Base-by-base conservation (phyloP, 92 coral and sea anemone genomes). In the Epizoanthus ramosus region DNA sequence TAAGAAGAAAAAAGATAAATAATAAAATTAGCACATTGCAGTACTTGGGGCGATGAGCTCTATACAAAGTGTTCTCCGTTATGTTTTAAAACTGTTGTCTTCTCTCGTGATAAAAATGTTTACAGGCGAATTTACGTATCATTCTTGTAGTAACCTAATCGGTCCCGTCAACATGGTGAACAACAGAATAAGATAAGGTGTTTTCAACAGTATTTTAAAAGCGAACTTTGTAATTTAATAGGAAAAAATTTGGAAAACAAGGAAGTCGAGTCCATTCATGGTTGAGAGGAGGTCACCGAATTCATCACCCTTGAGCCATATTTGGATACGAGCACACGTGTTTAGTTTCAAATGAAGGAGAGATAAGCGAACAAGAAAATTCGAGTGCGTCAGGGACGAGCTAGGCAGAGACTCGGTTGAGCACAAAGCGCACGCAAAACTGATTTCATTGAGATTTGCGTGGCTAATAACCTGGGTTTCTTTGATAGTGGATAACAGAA, bases 331-430 rank as follows among this genome's bases (percentile, higher is more conserved):
- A 72, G 18, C 8, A 31, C 41, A 41, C 22, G 57, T 60, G 54
- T 41, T 58, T 19, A 21, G 69, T 19, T 24, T 60, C 70, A 76
- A 31, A 21, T 19, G 64, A 19, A 13, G 12, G 57, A 17, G 59
- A 35, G n/a, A 63, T 22, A 53, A 50, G 33, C 52, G 71, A 77
- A 77, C 82, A 77, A 63, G 82, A 77, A 77, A 60, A 60, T 77
- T 61, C 82, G 70, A 61, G 82, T 75, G 68, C 35, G 45, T 50
- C 24, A 6, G 68, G 37, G 0, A 54, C 10, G 67, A 37, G 28
- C 0, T 28, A 28, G 31, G 23, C 57, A 3, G 22, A 6, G 60
- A 57, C 8, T 18, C 16, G 31, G 5, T n/a, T 47, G 17, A 56
- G 39, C 50, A 3, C 19, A 37, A 37, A 50, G 47, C 24, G 22